Evolutionary conservation across 2,888 invertebrate species (phyloP).

Genomic region (Mythimna impura): DNA sequence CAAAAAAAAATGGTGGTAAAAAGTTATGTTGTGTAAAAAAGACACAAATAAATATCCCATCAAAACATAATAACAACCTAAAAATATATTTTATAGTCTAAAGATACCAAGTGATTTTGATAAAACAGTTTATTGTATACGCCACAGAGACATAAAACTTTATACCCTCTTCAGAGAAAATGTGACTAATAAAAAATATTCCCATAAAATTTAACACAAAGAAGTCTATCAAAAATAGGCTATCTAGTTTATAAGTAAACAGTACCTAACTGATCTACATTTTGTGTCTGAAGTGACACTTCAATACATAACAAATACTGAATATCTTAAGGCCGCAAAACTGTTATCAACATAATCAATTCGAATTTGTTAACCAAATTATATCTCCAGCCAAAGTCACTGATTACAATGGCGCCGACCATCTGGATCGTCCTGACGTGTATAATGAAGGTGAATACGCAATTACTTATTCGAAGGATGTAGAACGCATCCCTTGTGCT

Average conservation of each 20-base stretch:
- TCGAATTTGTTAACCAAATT: slow-evolving; percentile 48
- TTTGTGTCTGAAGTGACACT: slow-evolving; percentile 16
- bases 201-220: slow-evolving; percentile 40
- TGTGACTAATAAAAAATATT: slow-evolving; percentile 51
- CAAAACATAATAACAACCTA: neutral
- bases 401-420: slow-evolving; percentile 28
- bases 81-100: slow-evolving; percentile 27
- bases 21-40: neutral
- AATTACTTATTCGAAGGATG: slow-evolving; percentile 45
- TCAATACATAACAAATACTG: slow-evolving; percentile 19
- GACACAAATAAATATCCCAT: neutral
- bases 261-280: slow-evolving; percentile 9
- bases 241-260: slow-evolving; percentile 11
- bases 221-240: slow-evolving; percentile 4
- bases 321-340: slow-evolving; percentile 11
- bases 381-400: slow-evolving; percentile 1
- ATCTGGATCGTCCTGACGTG: slow-evolving; percentile 16
- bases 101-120: slow-evolving; percentile 43
- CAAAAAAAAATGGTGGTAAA: no score
- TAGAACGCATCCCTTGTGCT: slow-evolving; percentile 32
- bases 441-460: slow-evolving; percentile 32
- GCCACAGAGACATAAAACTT: slow-evolving; percentile 47
- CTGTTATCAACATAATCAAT: slow-evolving; percentile 19
- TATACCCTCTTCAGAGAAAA: slow-evolving; percentile 41
- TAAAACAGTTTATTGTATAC: slow-evolving; percentile 48